A percentile compares a stretch with the other conserved stretches of the same genome.
Conservation (phyloP, 2,888 invertebrate species). For the Parasteatoda lunata region DNA sequence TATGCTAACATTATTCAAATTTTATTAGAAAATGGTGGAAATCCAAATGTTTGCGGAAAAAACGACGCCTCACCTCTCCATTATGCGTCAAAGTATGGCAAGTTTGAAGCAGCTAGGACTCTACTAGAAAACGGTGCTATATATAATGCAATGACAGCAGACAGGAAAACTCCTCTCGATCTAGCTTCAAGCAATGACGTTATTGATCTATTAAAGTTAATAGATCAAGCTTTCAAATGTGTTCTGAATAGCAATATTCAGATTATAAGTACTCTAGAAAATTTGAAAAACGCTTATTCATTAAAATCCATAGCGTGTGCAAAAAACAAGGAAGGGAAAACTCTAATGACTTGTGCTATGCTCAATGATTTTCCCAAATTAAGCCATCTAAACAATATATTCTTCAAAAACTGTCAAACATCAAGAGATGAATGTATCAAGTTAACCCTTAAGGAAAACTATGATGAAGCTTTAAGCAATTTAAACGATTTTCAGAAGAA, state of each 20-base stretch:
- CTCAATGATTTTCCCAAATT: slow-evolving; percentile 2
- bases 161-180: slow-evolving; percentile 10
- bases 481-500: too few species aligned
- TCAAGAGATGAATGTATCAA: too few species aligned
- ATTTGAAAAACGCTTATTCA: not conserved
- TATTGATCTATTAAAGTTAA: slow-evolving; percentile 1
- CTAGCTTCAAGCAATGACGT: not conserved
- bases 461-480: too few species aligned
- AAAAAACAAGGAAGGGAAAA: slow-evolving; percentile 2
- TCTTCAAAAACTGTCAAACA: not conserved
- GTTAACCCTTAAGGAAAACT: too few species aligned
- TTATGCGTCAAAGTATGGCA: slow-evolving; percentile 36
- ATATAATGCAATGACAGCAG: slow-evolving; percentile 7
- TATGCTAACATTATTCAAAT: slow-evolving; percentile 13
- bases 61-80: slow-evolving; percentile 33
- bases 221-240: slow-evolving; percentile 28
- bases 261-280: slow-evolving; percentile 7
- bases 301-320: slow-evolving; percentile 3
- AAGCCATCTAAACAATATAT: not conserved
- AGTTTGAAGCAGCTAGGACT: not conserved
- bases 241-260: slow-evolving; percentile 8
- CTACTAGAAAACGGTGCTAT: slow-evolving; percentile 22
- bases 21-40: slow-evolving; percentile 23
- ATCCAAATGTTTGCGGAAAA: slow-evolving; percentile 39
- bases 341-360: slow-evolving; percentile 14